Evolutionary conservation across 2,797 vertebrate species (phyloP).

Genomic region (Sphenopsis melanotis): DNA sequence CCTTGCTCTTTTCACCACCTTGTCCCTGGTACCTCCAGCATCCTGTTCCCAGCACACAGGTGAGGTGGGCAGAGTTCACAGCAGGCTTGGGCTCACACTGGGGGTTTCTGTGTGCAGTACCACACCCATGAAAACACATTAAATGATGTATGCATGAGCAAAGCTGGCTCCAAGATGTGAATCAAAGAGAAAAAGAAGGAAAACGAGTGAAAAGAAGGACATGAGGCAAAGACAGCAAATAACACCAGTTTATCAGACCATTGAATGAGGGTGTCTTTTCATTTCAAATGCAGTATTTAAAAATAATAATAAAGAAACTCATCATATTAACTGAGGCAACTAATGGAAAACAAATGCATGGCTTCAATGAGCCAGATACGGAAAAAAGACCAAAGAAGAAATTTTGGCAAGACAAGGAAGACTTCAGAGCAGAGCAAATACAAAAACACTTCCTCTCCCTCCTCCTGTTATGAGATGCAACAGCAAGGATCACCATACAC

Average conservation of each 20-base stretch:
- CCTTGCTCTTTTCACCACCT: neutral
- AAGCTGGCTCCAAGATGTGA: neutral
- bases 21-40: neutral
- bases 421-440: neutral
- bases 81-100: neutral
- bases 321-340: neutral
- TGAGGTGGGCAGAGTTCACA: neutral
- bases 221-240: neutral
- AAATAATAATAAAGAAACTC: neutral
- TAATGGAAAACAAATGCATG: constrained; percentile 30
- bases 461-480: neutral
- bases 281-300: neutral
- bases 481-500: neutral
- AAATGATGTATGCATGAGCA: neutral
- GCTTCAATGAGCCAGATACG: neutral
- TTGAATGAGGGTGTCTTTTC: neutral
- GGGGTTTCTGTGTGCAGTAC: neutral
- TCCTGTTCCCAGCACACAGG: neutral
- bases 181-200: neutral
- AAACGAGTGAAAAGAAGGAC: neutral
- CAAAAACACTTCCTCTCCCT: neutral
- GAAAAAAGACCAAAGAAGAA: neutral
- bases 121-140: neutral
- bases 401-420: neutral
- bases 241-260: neutral